These are phyloP conservation scores for Beris morrisii DNA, from an alignment of 2,888 invertebrate genomes.

Conservation along the genomic window DNA sequence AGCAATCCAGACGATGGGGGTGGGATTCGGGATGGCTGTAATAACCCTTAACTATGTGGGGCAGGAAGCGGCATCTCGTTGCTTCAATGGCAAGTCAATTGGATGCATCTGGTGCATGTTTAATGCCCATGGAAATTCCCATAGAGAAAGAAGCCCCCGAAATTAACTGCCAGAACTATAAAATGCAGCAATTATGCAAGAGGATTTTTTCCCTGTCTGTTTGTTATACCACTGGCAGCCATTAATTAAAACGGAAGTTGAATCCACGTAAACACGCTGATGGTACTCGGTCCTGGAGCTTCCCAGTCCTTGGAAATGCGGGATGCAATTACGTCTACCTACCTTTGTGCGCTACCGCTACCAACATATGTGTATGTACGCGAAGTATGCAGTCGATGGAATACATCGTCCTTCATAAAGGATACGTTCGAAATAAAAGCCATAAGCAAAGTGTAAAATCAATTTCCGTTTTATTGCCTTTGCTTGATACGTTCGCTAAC, in stretches of 20 bases:
- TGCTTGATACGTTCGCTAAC: slow-evolving; percentile 23
- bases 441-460: slow-evolving; percentile 34
- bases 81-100: slow-evolving; percentile 8
- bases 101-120: slow-evolving; percentile 18
- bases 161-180: slow-evolving; percentile 19
- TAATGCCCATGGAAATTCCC: slow-evolving; percentile 12
- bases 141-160: slow-evolving; percentile 4
- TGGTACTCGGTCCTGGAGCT: not conserved
- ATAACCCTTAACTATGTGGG: not conserved
- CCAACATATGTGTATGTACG: too few relatives aligned
- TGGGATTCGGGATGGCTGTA: not conserved
- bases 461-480: slow-evolving; percentile 36
- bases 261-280: slow-evolving; percentile 1
- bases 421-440: slow-evolving; percentile 26
- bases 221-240: slow-evolving; percentile 9
- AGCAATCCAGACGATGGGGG: not conserved
- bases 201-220: slow-evolving; percentile 12
- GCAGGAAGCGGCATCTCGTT: not conserved
- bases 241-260: slow-evolving; percentile 25
- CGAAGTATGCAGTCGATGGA: too few relatives aligned
- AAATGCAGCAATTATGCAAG: slow-evolving; percentile 18
- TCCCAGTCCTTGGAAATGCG: too few relatives aligned
- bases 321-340: too few relatives aligned
- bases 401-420: not conserved
- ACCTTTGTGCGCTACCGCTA: too few relatives aligned